A percentile compares a stretch with the other conserved stretches of the same genome.
Conservation (phyloP, 2,113 vertebrate genomes). For the Trinectes maculatus region DNA sequence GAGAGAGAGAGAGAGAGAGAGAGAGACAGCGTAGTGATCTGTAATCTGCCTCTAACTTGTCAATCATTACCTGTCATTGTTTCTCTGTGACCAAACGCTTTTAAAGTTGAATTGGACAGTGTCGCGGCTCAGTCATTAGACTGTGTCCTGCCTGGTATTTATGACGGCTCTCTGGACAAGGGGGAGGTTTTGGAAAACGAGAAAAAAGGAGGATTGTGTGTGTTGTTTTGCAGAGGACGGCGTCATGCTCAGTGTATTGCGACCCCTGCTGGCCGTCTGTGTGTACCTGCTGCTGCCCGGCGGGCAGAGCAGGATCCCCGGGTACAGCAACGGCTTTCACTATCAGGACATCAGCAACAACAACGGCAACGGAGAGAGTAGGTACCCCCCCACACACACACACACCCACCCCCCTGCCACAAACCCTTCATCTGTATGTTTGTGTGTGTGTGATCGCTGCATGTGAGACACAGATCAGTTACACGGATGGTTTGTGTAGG, state of each 20-base stretch:
- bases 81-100: too few species aligned
- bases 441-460: neutral
- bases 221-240: conserved; percentile 11
- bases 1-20: too few species aligned
- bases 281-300: conserved; percentile 49
- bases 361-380: conserved; percentile 81
- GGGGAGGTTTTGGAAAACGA: neutral
- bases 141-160: conserved; percentile 10
- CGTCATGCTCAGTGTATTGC: conserved; percentile 60
- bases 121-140: neutral
- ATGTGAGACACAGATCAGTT: neutral
- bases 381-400: conserved; percentile 14
- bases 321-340: conserved; percentile 89
- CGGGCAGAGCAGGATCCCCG: conserved; percentile 48
- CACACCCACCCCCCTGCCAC: too few species aligned
- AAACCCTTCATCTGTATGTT: neutral
- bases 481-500: conserved; percentile 14
- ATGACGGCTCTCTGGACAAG: neutral
- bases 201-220: neutral
- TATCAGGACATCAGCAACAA: conserved; percentile 83
- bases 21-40: too few species aligned
- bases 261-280: conserved; percentile 74
- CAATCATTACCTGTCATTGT: too few species aligned
- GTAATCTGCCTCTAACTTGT: too few species aligned
- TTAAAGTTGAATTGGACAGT: too few species aligned